A percentile compares a stretch with the other conserved stretches of the same genome.
phyloP scores from a whole-genome alignment of 2,797 vertebrate genomes.

The Tenualosa ilisha region DNA sequence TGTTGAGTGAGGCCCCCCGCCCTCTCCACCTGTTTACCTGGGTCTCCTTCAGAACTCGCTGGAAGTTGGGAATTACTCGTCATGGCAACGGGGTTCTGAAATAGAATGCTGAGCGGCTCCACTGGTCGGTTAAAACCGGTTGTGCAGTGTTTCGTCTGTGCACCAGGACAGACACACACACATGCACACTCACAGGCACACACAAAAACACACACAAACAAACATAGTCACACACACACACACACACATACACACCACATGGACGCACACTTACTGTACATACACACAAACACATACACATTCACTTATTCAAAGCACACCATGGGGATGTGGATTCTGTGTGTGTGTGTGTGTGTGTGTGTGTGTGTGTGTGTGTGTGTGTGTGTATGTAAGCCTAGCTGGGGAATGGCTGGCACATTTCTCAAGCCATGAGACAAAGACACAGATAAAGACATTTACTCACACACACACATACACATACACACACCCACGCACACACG shows the following conservation, averaged over 20 bases:
- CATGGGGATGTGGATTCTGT: too few relatives aligned
- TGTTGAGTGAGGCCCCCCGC: too few relatives aligned
- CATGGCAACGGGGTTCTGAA: constrained; percentile 52
- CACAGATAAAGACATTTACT: too few relatives aligned
- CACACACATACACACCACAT: not conserved
- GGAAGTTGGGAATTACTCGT: constrained; percentile 37
- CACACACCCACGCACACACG: constrained; percentile 39
- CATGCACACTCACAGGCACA: not conserved
- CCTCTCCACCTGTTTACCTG: constrained; percentile 5
- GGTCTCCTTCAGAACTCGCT: not conserved
- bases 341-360: too few relatives aligned
- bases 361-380: too few relatives aligned
- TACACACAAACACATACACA: not conserved
- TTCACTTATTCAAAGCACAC: not conserved
- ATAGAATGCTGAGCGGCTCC: constrained; percentile 44
- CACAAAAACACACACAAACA: not conserved
- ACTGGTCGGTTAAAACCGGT: not conserved
- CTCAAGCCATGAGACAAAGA: too few relatives aligned
- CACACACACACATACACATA: constrained; percentile 23
- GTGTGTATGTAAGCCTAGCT: too few relatives aligned
- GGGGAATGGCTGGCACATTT: too few relatives aligned
- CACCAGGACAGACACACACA: too few relatives aligned
- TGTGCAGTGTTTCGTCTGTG: not conserved
- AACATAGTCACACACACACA: not conserved
- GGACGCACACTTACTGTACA: not conserved